phyloP scores from a whole-genome alignment of 2,888 invertebrate species.

The Rhodophaea formosa region DNA sequence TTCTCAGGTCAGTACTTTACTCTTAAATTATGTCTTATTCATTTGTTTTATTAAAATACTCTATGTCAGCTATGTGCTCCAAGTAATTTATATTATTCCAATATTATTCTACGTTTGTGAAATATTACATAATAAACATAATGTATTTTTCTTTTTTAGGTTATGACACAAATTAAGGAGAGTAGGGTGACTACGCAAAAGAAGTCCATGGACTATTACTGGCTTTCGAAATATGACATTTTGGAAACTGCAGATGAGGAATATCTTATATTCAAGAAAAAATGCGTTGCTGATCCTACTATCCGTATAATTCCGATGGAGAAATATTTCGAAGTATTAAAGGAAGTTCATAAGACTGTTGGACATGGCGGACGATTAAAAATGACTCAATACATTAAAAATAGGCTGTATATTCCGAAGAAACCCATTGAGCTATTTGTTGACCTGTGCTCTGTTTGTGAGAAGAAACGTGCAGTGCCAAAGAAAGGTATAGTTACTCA shows the following conservation, averaged over 20 bases:
- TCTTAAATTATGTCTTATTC: neutral
- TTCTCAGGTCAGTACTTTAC: neutral
- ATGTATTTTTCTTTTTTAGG: slow-evolving; percentile 10
- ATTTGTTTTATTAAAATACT: neutral
- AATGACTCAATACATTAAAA: slow-evolving; percentile 13
- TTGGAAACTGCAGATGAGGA: slow-evolving; percentile 14
- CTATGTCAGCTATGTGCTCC: neutral
- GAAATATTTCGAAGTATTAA: slow-evolving; percentile 15
- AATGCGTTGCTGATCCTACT: slow-evolving; percentile 12
- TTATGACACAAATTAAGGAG: slow-evolving; percentile 12
- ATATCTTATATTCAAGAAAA: slow-evolving; percentile 12
- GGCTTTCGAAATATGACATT: slow-evolving; percentile 2
- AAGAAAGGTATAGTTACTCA: slow-evolving; percentile 30
- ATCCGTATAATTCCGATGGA: slow-evolving; percentile 13
- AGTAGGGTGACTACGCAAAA: slow-evolving; percentile 13
- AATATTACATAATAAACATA: slow-evolving; percentile 11
- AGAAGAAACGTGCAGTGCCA: slow-evolving; percentile 17
- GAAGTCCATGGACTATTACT: slow-evolving; percentile 14
- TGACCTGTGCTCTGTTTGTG: slow-evolving; percentile 14
- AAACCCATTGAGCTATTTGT: neutral
- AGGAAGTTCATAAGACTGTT: slow-evolving; percentile 12
- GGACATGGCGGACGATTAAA: too few relatives aligned
- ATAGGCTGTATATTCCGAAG: slow-evolving; percentile 8
- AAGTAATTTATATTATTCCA: neutral
- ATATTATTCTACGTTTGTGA: slow-evolving; percentile 15